Conservation (phyloP, 2,888 invertebrate genomes). For the Geophilus truncorum region DNA sequence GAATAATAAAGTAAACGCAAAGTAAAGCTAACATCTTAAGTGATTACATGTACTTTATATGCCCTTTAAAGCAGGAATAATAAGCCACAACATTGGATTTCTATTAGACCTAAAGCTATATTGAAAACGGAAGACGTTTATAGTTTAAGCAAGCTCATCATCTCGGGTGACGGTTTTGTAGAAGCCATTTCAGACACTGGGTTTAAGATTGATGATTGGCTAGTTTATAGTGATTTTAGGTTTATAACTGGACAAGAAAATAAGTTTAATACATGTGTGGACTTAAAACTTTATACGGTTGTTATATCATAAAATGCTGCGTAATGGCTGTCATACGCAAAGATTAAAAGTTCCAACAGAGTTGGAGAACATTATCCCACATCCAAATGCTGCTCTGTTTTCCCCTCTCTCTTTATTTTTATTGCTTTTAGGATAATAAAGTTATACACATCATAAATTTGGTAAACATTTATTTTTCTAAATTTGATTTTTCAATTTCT, state of each 20-base stretch:
- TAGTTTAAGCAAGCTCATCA: not conserved
- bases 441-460: not conserved
- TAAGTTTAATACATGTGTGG: not conserved
- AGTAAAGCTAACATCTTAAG: not conserved
- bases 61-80: not conserved
- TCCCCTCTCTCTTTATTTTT: not conserved
- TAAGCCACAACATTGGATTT: not conserved
- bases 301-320: not conserved
- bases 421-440: not conserved
- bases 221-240: not conserved
- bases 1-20: not conserved
- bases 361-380: not conserved
- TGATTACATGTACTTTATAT: not conserved
- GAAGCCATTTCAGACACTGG: not conserved
- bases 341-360: not conserved
- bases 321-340: not conserved
- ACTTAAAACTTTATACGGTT: not conserved
- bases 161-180: not conserved
- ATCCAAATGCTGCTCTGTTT: not conserved
- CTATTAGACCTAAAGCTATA: not conserved
- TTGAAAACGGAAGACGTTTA: not conserved
- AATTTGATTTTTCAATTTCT: not conserved
- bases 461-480: not conserved
- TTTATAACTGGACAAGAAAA: not conserved
- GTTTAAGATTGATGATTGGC: not conserved